These are phyloP conservation scores for Atta texana DNA, from an alignment of 1,140 invertebrate genomes.

Conservation along the genomic window DNA sequence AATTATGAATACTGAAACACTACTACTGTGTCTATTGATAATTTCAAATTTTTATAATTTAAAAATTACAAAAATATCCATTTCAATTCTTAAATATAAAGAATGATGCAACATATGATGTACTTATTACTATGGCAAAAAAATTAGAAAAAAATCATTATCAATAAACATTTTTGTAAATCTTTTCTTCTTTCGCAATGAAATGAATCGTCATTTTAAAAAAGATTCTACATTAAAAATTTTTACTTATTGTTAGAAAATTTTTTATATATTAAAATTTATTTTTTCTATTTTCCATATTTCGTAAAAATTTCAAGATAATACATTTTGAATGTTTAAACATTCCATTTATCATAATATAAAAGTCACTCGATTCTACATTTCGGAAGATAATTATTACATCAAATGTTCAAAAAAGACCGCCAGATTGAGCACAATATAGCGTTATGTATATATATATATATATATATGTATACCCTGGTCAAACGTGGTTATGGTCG, in stretches of 20 bases:
- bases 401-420: conserved; percentile 33
- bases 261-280: too few species aligned
- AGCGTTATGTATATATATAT: not conserved
- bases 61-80: conserved; percentile 33
- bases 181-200: not conserved
- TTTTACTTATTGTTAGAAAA: not conserved
- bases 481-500: conserved; percentile 61
- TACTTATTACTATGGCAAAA: not conserved
- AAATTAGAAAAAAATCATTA: not conserved
- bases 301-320: not conserved
- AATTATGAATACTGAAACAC: too few species aligned
- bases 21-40: too few species aligned
- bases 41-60: too few species aligned
- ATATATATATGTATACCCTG: conserved; percentile 46
- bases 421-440: not conserved
- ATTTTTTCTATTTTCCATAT: too few species aligned
- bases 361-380: not conserved
- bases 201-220: not conserved
- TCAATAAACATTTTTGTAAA: not conserved
- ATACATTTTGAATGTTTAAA: not conserved
- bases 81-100: not conserved
- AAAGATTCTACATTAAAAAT: not conserved
- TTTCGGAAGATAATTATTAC: not conserved
- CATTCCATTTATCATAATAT: not conserved
- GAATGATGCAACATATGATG: not conserved